phyloP scores from a whole-genome alignment of 2,113 vertebrate genomes.

The Cyanoderma ruficeps region DNA sequence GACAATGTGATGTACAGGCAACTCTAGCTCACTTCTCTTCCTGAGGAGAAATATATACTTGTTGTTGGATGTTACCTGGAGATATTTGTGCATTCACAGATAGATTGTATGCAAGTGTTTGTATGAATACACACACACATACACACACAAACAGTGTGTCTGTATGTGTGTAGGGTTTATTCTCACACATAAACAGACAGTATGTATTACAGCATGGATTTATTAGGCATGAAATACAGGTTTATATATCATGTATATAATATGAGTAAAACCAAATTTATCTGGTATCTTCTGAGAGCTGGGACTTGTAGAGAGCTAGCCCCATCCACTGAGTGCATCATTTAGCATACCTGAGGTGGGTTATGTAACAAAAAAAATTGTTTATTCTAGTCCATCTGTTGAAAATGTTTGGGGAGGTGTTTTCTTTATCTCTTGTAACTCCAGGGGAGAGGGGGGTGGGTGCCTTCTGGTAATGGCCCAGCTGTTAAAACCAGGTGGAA shows the following conservation, averaged over 20 bases:
- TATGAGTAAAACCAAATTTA: not conserved
- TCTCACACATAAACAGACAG: not conserved
- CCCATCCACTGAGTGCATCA: not conserved
- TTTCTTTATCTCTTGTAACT: no score
- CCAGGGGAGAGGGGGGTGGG: no score
- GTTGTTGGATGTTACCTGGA: not conserved
- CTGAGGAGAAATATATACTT: not conserved
- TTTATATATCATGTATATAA: not conserved
- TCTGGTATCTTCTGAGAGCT: not conserved
- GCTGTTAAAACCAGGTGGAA: no score
- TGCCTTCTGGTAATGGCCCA: no score
- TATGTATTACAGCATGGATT: not conserved
- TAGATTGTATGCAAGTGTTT: not conserved
- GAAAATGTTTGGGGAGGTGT: no score
- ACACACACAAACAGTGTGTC: not conserved
- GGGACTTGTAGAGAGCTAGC: not conserved
- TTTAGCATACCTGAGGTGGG: not conserved
- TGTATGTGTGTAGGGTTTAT: not conserved
- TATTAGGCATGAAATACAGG: not conserved
- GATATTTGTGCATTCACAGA: not conserved
- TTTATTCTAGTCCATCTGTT: no score
- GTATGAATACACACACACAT: fast-evolving
- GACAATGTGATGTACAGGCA: not conserved
- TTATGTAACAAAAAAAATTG: no score
- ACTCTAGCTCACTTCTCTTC: not conserved